Conservation (phyloP, 2,888 invertebrate genomes). For the Xestia xanthographa region DNA sequence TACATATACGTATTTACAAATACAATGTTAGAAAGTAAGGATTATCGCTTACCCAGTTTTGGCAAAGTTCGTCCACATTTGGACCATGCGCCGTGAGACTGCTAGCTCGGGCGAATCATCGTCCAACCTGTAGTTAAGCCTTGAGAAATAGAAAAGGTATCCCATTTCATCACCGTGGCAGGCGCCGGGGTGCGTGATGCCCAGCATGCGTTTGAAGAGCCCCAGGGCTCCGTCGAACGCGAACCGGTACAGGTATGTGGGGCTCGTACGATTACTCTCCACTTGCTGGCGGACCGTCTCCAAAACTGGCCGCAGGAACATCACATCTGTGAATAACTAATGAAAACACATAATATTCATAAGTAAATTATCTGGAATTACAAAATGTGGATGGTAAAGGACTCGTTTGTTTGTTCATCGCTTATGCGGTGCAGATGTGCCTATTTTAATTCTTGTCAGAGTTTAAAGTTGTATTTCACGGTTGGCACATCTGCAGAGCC, state of each 20-base stretch:
- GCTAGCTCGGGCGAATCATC: conserved; percentile 90
- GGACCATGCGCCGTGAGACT: conserved; percentile 91
- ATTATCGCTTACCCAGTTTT: conserved; percentile 89
- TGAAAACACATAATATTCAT: conserved; percentile 37
- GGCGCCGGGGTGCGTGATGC: conserved; percentile 90
- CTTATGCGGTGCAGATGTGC: neutral
- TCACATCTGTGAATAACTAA: conserved; percentile 91
- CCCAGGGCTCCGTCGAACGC: conserved; percentile 92
- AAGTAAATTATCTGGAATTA: neutral
- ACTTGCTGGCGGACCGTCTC: conserved; percentile 88
- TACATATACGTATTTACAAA: neutral
- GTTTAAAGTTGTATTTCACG: neutral
- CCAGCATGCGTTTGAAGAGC: conserved; percentile 91
- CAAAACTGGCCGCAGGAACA: conserved; percentile 91
- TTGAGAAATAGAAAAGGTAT: conserved; percentile 92
- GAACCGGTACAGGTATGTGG: conserved; percentile 91
- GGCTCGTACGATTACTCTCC: conserved; percentile 84
- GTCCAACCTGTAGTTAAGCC: conserved; percentile 91
- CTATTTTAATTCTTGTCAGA: neutral
- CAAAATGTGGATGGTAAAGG: neutral
- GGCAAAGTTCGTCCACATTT: conserved; percentile 92
- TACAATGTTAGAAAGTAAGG: neutral
- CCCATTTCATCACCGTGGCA: conserved; percentile 92
- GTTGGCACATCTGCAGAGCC: neutral
- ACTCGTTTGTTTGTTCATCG: neutral